phyloP scores from a whole-genome alignment of 92 coral and sea anemone genomes.

The Plumapathes pennacea region DNA sequence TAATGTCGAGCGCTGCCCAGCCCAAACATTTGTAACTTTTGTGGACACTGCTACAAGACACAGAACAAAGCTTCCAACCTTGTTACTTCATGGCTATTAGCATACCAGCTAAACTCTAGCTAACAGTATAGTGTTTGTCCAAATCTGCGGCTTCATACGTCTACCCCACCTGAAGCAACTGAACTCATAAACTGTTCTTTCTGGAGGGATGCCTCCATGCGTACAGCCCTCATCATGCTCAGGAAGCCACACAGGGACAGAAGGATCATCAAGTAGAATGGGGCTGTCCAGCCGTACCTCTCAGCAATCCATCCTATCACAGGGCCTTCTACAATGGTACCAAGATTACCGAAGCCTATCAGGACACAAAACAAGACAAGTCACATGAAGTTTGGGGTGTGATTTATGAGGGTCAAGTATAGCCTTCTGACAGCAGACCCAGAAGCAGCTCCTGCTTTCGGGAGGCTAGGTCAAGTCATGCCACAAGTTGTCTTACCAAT shows the following conservation, averaged over 20 bases:
- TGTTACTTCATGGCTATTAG: neutral
- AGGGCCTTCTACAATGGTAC: constrained; percentile 93
- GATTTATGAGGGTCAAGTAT: too few species aligned
- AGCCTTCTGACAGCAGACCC: too few species aligned
- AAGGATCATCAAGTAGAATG: constrained; percentile 88
- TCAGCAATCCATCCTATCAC: constrained; percentile 89
- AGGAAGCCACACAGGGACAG: constrained; percentile 70
- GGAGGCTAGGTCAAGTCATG: too few species aligned
- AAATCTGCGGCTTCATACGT: too few species aligned
- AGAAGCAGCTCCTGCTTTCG: too few species aligned
- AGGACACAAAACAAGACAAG: constrained; percentile 1
- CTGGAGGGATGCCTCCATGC: constrained; percentile 60
- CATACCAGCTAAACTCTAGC: neutral
- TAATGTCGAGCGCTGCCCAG: too few species aligned
- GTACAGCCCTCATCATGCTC: constrained; percentile 77
- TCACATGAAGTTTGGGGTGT: too few species aligned
- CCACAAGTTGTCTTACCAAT: too few species aligned
- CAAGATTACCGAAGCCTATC: constrained; percentile 92
- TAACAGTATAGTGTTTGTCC: neutral
- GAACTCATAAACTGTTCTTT: constrained; percentile 72
- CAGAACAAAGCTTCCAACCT: too few species aligned
- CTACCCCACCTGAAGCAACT: constrained; percentile 20
- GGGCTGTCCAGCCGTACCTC: constrained; percentile 88
- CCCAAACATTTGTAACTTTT: too few species aligned
- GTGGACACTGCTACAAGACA: too few species aligned